Percentiles rank a stretch among this genome's conserved stretches.
Conservation (phyloP, 2,113 vertebrate species). For the Struthio camelus region DNA sequence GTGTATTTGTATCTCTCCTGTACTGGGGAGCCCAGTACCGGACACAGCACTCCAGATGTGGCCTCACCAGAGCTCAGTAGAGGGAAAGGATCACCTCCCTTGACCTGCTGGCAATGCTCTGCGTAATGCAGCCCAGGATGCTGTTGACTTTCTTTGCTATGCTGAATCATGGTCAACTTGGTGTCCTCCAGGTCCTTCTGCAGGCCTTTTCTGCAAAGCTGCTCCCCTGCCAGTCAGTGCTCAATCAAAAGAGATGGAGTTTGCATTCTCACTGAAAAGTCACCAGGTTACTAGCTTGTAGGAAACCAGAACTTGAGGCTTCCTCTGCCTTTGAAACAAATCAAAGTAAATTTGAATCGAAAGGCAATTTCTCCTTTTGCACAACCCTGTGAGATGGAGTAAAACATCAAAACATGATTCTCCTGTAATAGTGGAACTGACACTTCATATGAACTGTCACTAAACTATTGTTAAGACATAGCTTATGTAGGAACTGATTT, state of each 20-base stretch:
- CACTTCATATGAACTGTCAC: neutral
- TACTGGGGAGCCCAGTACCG: neutral
- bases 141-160: neutral
- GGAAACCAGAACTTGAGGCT: neutral
- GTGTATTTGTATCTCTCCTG: neutral
- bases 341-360: neutral
- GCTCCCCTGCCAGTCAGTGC: neutral
- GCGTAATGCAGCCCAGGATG: neutral
- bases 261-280: neutral
- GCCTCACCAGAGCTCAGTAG: neutral
- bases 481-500: neutral
- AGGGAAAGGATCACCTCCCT: neutral
- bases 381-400: neutral
- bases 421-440: neutral
- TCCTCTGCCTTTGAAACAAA: neutral
- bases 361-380: neutral
- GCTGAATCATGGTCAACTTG: neutral
- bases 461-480: neutral
- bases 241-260: neutral
- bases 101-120: fast-evolving
- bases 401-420: neutral
- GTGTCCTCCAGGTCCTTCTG: neutral
- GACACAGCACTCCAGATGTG: neutral
- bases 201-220: neutral
- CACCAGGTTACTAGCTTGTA: fast-evolving